phyloP scores from a whole-genome alignment of 30 jellyfish, hydroid and myxozoan species.

The Cassiopea xamachana region DNA sequence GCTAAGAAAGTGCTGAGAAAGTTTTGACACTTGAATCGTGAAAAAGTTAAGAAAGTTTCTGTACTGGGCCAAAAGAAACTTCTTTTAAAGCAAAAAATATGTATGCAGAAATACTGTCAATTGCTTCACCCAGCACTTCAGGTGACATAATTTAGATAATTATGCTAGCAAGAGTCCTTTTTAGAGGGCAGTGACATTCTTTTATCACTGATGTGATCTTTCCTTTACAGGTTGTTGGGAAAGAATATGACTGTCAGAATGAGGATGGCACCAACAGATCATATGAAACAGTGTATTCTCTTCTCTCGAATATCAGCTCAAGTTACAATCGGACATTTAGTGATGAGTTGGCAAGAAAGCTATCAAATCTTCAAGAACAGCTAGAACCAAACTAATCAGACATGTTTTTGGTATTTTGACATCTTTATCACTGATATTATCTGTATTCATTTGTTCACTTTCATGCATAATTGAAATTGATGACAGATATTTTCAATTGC shows the following conservation, averaged over 20 bases:
- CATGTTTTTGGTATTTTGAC: neutral
- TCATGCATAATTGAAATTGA: neutral
- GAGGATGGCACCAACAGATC: neutral
- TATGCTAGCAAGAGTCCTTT: too few species aligned
- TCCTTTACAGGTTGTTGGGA: slow-evolving; percentile 71
- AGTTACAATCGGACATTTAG: slow-evolving; percentile 66
- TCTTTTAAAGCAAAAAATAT: too few species aligned
- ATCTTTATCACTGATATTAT: too few species aligned
- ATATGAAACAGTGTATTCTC: slow-evolving; percentile 68
- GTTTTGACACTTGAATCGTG: too few species aligned
- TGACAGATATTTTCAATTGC: too few species aligned
- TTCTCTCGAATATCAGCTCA: slow-evolving; percentile 63
- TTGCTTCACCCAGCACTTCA: too few species aligned
- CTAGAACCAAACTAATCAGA: slow-evolving; percentile 1
- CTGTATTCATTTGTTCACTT: neutral
- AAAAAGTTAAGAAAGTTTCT: too few species aligned
- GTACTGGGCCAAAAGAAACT: too few species aligned
- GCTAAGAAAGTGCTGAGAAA: too few species aligned
- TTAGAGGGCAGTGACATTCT: neutral
- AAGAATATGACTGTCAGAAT: slow-evolving; percentile 34
- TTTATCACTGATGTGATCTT: neutral
- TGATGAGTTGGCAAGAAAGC: slow-evolving; percentile 60
- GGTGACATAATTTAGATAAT: too few species aligned
- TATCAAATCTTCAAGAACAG: slow-evolving; percentile 6
- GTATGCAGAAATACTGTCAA: too few species aligned